phyloP scores from a whole-genome alignment of 1,140 invertebrate species.

The Dolichoris vasculosae region DNA sequence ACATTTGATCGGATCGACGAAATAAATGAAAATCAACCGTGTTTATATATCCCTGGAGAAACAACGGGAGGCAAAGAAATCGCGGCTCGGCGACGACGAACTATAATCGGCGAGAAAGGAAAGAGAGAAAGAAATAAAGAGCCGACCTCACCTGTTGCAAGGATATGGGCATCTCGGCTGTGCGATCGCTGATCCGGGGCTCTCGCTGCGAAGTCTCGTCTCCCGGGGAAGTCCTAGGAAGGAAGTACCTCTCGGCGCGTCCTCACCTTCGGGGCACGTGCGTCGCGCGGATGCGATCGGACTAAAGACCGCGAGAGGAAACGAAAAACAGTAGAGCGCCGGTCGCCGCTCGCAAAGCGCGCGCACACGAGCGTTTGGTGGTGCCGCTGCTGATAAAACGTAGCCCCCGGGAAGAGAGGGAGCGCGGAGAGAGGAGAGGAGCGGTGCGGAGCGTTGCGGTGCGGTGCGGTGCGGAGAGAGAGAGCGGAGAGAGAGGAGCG shows the following conservation, averaged over 20 bases:
- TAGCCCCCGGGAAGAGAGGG: not conserved
- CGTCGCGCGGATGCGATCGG: constrained; percentile 11
- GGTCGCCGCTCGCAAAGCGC: not conserved
- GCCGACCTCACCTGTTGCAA: constrained; percentile 62
- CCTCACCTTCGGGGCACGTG: constrained; percentile 30
- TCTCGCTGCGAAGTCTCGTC: too few species aligned
- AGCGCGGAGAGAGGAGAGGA: too few species aligned
- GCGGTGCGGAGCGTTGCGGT: too few species aligned
- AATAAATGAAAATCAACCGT: constrained; percentile 35
- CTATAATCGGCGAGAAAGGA: not conserved
- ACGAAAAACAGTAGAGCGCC: constrained; percentile 41
- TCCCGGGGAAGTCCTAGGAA: too few species aligned
- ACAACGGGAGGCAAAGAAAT: constrained; percentile 3
- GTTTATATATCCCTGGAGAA: not conserved
- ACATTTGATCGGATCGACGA: not conserved
- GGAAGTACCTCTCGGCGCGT: not conserved
- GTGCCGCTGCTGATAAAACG: not conserved
- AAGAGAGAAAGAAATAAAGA: constrained; percentile 19
- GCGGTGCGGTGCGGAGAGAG: too few species aligned
- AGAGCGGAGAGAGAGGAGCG: too few species aligned
- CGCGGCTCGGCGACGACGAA: not conserved
- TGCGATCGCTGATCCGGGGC: too few species aligned
- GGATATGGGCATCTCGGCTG: constrained; percentile 58
- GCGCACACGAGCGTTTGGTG: too few species aligned
- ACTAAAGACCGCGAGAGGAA: constrained; percentile 17